Evolutionary conservation across 2,113 vertebrate species (phyloP).

Genomic region (Dicaeum eximium): DNA sequence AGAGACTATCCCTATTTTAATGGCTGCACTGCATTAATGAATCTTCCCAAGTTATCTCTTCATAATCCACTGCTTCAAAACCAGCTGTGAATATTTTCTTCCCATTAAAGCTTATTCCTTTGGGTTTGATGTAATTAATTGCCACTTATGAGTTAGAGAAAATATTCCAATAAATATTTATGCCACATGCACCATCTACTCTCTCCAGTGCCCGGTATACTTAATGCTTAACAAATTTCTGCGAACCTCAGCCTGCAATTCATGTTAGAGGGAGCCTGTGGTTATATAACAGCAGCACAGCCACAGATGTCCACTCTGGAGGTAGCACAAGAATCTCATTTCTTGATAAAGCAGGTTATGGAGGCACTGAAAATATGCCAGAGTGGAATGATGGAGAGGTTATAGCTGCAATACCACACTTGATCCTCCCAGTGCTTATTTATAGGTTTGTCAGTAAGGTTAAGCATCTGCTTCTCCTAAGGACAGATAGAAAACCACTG

Average conservation of each 20-base stretch:
- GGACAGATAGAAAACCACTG: neutral
- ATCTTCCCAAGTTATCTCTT: neutral
- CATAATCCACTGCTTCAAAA: constrained; percentile 4
- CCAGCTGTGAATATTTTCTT: constrained; percentile 41
- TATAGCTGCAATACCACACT: neutral
- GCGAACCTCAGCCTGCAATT: neutral
- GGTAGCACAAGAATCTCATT: neutral
- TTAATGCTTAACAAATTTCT: constrained; percentile 2
- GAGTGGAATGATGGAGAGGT: neutral
- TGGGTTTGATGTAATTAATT: constrained; percentile 53
- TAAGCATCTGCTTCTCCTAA: neutral
- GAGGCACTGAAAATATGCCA: neutral
- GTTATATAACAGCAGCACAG: neutral
- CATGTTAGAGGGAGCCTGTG: neutral
- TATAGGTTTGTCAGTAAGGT: neutral
- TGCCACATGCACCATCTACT: constrained; percentile 18
- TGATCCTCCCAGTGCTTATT: neutral
- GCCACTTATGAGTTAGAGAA: constrained; percentile 47
- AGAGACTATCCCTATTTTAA: neutral
- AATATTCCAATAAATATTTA: constrained; percentile 62
- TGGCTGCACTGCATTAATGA: neutral
- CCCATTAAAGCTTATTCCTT: constrained; percentile 36
- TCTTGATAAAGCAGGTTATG: neutral
- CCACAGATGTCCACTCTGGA: neutral
- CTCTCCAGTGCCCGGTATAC: neutral